Conservation (phyloP, 2,888 invertebrate species). For the Macaria notata region DNA sequence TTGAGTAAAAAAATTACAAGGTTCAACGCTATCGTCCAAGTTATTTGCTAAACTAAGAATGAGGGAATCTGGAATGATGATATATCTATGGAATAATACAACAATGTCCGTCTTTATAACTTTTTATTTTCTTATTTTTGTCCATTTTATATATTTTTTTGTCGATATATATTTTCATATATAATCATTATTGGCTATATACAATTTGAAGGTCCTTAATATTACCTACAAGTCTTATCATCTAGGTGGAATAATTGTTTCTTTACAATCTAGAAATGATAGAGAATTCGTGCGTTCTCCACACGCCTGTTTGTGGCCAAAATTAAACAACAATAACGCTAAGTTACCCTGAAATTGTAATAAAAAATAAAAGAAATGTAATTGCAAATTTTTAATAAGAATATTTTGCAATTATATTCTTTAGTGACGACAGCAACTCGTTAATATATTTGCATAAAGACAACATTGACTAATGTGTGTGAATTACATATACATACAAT, state of each 20-base stretch:
- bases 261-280: constrained; percentile 45
- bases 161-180: constrained; percentile 68
- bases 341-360: constrained; percentile 33
- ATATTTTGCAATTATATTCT: constrained; percentile 35
- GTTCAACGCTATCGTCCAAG: no score
- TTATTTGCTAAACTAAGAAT: no score
- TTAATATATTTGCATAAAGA: neutral
- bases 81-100: constrained; percentile 42
- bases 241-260: constrained; percentile 74
- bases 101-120: constrained; percentile 29
- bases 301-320: constrained; percentile 8
- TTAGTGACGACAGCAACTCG: neutral
- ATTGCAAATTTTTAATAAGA: constrained; percentile 40
- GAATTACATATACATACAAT: neutral
- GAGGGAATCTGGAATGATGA: no score
- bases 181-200: constrained; percentile 73
- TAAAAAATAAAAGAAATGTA: constrained; percentile 31
- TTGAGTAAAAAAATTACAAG: no score
- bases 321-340: constrained; percentile 28
- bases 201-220: constrained; percentile 73
- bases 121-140: constrained; percentile 44
- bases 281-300: constrained; percentile 18
- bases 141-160: constrained; percentile 70
- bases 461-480: neutral
- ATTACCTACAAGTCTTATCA: constrained; percentile 72